phyloP scores from a whole-genome alignment of 1,140 invertebrate species.

The Drosophila elegans region DNA sequence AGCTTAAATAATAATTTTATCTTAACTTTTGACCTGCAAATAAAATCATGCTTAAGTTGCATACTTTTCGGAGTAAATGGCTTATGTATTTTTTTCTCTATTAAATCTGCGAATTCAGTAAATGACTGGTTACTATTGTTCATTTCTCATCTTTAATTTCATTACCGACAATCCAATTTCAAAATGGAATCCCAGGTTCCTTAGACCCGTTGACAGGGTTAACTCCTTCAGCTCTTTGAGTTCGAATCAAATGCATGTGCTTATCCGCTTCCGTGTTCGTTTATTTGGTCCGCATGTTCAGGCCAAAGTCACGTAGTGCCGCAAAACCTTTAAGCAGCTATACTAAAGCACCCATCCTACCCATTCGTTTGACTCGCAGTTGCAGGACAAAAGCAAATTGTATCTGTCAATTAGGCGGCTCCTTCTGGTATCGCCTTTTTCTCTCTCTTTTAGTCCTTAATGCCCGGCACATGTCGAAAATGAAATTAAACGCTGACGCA shows the following conservation, averaged over 20 bases:
- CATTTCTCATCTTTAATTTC: neutral
- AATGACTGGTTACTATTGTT: no score
- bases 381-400: conserved; percentile 26
- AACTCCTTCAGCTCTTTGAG: conserved; percentile 26
- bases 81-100: no score
- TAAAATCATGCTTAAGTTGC: neutral
- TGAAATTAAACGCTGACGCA: conserved; percentile 72
- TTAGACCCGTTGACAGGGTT: neutral
- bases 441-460: conserved; percentile 35
- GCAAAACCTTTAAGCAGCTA: conserved; percentile 8
- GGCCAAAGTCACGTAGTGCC: conserved; percentile 22
- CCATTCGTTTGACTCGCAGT: neutral
- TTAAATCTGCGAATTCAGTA: no score
- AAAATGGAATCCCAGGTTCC: no score
- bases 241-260: neutral
- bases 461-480: conserved; percentile 65
- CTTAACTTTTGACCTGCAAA: no score
- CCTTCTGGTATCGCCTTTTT: conserved; percentile 9
- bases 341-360: neutral
- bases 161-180: neutral
- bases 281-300: conserved; percentile 16
- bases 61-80: neutral
- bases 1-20: no score
- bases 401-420: conserved; percentile 57
- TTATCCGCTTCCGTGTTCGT: neutral